A percentile compares a stretch with the other conserved stretches of the same genome.
Conservation (phyloP, 1,140 invertebrate genomes). For the Eubasilissa regina region DNA sequence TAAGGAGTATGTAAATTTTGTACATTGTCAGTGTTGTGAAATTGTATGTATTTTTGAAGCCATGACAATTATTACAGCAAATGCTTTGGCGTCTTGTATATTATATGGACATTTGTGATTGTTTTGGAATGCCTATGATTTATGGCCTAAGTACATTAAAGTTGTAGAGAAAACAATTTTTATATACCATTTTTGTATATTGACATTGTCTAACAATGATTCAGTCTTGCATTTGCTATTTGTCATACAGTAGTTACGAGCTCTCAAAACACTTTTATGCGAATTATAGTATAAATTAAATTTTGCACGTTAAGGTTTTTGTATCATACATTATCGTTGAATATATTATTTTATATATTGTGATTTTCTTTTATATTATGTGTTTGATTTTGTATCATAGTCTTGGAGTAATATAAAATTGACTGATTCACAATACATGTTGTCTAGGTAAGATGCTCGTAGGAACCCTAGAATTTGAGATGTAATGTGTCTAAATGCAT, state of each 20-base stretch:
- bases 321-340: slow-evolving; percentile 47
- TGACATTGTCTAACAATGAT: slow-evolving; percentile 14
- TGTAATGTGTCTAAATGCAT: slow-evolving; percentile 57
- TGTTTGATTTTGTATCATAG: slow-evolving; percentile 45
- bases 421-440: slow-evolving; percentile 59
- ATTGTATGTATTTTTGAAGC: slow-evolving; percentile 35
- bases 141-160: slow-evolving; percentile 41
- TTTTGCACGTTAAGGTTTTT: slow-evolving; percentile 49
- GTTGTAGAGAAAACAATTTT: slow-evolving; percentile 29
- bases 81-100: slow-evolving; percentile 19
- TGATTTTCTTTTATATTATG: slow-evolving; percentile 30
- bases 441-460: slow-evolving; percentile 55
- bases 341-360: slow-evolving; percentile 39
- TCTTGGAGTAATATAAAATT: slow-evolving; percentile 51
- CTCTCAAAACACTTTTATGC: neutral
- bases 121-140: slow-evolving; percentile 32
- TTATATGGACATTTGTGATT: neutral
- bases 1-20: slow-evolving; percentile 37
- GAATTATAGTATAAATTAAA: slow-evolving; percentile 35
- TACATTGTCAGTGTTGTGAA: slow-evolving; percentile 39
- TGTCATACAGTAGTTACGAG: neutral
- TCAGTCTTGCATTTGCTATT: slow-evolving; percentile 29
- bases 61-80: slow-evolving; percentile 23
- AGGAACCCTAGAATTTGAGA: slow-evolving; percentile 54
- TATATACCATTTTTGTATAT: slow-evolving; percentile 34